Base-by-base conservation (phyloP, 2,888 invertebrate genomes). In the Cistogaster globosa region DNA sequence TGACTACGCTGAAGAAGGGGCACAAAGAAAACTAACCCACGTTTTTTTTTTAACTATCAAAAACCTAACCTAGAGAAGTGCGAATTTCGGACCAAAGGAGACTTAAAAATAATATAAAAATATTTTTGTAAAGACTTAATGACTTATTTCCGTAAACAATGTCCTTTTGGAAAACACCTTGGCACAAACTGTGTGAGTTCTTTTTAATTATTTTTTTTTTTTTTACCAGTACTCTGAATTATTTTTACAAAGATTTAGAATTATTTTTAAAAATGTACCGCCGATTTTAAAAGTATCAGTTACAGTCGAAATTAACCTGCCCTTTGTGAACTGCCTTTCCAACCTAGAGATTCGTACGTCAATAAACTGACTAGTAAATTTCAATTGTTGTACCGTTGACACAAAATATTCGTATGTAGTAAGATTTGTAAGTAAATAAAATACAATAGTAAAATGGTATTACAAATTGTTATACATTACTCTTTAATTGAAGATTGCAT, bases 391-490 rank as follows among this genome's bases (percentile, higher is more conserved):
- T 53, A 63, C 9, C 45, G 58, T 65, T 58, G 38, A 32, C 58
- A 63, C 26, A 60, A 45, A 69, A n/a, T 18, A 58, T 58, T 16
- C 69, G 36, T 80, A 32, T 75, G 69, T 72, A 67, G 76, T 81
- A 82, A 78, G 32, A 58, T 55, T 82, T 58, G 71, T 77, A 85
- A 77, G 53, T 79, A 82, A 85, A 78, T 74, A 74, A 82, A 85
- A 85, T 82, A 81, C 84, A 84, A 90, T 86, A 87, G 79, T 86
- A 87, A 84, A 87, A 85, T 86, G 78, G 82, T 87, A 87, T 87
- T 87, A 85, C 85, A 85, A 86, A 86, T 88, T 83, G 77, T 88
- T 90, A 92, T 92, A 92, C 92, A 89, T 92, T 92, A 92, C 92
- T 91, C 92, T 86, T 87, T 81, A 82, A 51, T 68, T 77, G 91